These are phyloP conservation scores for Podarcis siculus DNA, from an alignment of 2,797 vertebrate genomes.

Conservation along the genomic window DNA sequence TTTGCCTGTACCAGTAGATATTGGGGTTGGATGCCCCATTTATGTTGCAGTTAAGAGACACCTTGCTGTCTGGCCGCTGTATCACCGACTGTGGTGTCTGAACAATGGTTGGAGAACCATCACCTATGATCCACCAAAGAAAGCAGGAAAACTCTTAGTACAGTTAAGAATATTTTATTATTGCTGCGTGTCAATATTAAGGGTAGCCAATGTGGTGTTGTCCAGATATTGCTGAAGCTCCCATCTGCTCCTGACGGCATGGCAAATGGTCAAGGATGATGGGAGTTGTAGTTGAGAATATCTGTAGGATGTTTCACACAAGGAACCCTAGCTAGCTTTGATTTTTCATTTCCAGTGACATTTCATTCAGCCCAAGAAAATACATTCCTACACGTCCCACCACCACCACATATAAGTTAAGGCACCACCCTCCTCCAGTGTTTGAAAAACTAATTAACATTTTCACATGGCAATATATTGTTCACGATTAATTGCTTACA, in stretches of 20 bases:
- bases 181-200: neutral
- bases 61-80: neutral
- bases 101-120: slow-evolving; percentile 29
- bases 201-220: neutral
- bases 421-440: neutral
- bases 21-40: neutral
- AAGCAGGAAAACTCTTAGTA: neutral
- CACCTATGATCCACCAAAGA: slow-evolving; percentile 37
- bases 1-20: slow-evolving; percentile 65
- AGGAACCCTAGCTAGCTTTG: neutral
- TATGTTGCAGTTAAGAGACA: slow-evolving; percentile 33
- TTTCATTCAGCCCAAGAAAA: neutral
- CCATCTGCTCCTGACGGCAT: no score
- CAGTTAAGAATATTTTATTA: neutral
- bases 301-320: neutral
- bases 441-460: slow-evolving; percentile 13
- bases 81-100: slow-evolving; percentile 36
- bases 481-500: slow-evolving; percentile 19
- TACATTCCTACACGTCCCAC: neutral
- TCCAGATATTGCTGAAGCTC: neutral
- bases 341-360: neutral
- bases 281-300: neutral
- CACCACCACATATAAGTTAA: neutral
- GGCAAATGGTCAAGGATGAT: no score
- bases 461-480: slow-evolving; percentile 21